These are phyloP conservation scores for Drosophila nigromelanica DNA, from an alignment of 1,140 invertebrate species.

Conservation along the genomic window DNA sequence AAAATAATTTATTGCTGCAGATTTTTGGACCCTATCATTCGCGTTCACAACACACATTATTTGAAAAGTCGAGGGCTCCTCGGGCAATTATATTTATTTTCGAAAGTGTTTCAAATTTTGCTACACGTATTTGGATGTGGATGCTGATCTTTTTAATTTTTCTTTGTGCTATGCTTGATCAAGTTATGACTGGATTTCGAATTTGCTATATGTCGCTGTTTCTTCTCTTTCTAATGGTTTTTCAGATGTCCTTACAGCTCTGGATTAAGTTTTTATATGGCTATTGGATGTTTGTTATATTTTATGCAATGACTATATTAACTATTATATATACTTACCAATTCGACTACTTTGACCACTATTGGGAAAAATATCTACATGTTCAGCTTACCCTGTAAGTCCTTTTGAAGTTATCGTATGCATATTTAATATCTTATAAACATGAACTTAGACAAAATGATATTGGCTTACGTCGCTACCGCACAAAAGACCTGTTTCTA, in stretches of 20 bases:
- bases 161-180: slow-evolving; percentile 93
- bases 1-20: slow-evolving; percentile 87
- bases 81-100: slow-evolving; percentile 87
- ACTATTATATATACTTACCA: slow-evolving; percentile 98
- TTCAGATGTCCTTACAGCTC: slow-evolving; percentile 95
- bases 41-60: slow-evolving; percentile 85
- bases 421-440: not conserved
- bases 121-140: slow-evolving; percentile 98
- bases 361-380: slow-evolving; percentile 91
- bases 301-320: slow-evolving; percentile 97
- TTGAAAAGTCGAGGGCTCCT: slow-evolving; percentile 68
- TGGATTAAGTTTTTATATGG: slow-evolving; percentile 97
- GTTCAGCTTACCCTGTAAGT: slow-evolving; percentile 91
- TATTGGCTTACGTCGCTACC: slow-evolving; percentile 94
- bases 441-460: slow-evolving; percentile 91
- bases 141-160: slow-evolving; percentile 96
- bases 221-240: slow-evolving; percentile 95
- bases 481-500: slow-evolving; percentile 94
- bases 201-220: slow-evolving; percentile 99
- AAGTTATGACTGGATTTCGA: slow-evolving; percentile 95
- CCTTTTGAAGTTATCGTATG: too few relatives aligned
- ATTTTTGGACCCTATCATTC: slow-evolving; percentile 89
- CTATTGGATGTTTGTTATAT: slow-evolving; percentile 98
- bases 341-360: slow-evolving; percentile 94
- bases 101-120: slow-evolving; percentile 86